These are phyloP conservation scores for Halcyon smyrnensis DNA, from an alignment of 2,797 vertebrate genomes.

Conservation along the genomic window DNA sequence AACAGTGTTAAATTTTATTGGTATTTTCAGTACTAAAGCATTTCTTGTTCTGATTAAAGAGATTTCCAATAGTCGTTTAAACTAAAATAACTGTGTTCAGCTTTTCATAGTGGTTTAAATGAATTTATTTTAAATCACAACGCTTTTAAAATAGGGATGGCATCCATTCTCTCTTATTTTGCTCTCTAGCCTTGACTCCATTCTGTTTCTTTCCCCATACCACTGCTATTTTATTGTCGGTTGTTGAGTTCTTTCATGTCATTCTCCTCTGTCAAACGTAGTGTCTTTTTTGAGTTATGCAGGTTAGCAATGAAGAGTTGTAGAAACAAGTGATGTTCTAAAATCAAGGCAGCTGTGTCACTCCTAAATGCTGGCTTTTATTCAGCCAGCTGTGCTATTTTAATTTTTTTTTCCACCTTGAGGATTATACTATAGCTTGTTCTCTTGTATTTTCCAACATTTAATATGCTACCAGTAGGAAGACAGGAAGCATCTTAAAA, in stretches of 20 bases:
- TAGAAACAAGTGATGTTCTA: background rate
- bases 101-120: background rate
- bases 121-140: background rate
- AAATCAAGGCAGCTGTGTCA: background rate
- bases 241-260: background rate
- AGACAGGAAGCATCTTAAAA: background rate
- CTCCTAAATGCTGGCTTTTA: background rate
- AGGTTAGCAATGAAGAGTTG: background rate
- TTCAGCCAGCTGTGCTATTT: background rate
- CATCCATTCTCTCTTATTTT: background rate
- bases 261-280: background rate
- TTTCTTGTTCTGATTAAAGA: background rate
- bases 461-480: background rate
- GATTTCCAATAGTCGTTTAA: background rate
- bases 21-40: background rate
- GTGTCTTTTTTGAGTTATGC: background rate
- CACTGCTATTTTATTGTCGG: background rate
- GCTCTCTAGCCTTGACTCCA: background rate
- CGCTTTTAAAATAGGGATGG: background rate
- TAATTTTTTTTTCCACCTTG: background rate
- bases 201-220: background rate
- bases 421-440: background rate
- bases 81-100: background rate
- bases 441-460: background rate
- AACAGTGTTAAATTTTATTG: background rate